Evolutionary conservation across 2,113 vertebrate species (phyloP), one percentile per base, ranked within the genome.

Genomic region (Pseudorhombus dupliciocellatus): DNA sequence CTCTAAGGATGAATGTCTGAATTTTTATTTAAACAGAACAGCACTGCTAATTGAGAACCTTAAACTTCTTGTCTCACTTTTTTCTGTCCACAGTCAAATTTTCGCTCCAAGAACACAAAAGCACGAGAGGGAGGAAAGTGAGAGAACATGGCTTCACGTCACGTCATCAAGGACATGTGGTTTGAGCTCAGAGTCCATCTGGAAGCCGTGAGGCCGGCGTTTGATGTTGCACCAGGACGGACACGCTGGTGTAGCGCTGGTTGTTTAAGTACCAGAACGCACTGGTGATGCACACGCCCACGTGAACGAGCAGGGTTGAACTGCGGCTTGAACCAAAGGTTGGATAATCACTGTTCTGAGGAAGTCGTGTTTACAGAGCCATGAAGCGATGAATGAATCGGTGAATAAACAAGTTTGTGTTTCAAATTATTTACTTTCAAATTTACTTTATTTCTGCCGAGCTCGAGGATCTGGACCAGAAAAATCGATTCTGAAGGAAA

Each of bases 111-210:
- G 16, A 56, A 24, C n/a, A 59, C 22, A 30, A 53, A 51, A 30
- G 11, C 46, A 1, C 16, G 62, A 68, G 28, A 25, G 7, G 65
- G 61, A 37, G 52, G 37, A 4, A 3, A 62, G 31, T 25, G 37
- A 56, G 40, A 79, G 52, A 74, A 67, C n/a, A 31, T 25, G 51
- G 24, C 16, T 73, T 40, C 42, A 59, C 62, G 16, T 59, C 34
- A 46, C 50, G 71, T 64, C 74, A 75, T 71, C 66, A n/a, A 55
- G 22, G 65, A 63, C 61, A 75, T 76, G 66, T 68, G 66, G 63
- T 69, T 67, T 65, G 14, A 84, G 58, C 69, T 48, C 57, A 9
- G 28, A 54, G 48, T 63, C 63, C 87, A 88, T 85, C 85, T 89
- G 87, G 77, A 81, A 50, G 30, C 63, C 57, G 57, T 70, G 25